Evolutionary conservation across 2,113 vertebrate genomes (phyloP), one percentile per base, ranked within the genome.

Genomic region (Ophthalmolycus amberensis): DNA sequence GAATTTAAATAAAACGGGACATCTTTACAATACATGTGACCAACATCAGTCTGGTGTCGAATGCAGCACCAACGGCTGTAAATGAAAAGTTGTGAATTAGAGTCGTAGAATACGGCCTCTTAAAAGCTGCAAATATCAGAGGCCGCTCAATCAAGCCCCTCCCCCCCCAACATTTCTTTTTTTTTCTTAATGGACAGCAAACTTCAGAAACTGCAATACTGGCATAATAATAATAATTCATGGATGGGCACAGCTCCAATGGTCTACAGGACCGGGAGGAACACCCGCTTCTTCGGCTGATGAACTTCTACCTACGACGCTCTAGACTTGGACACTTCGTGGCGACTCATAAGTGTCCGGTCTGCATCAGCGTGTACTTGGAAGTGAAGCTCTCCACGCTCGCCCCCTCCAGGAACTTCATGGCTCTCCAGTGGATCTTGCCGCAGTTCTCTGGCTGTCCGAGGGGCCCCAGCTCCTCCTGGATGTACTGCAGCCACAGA

Each of bases 391-490:
- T 86, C 90, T 99, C 97, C 90, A 97, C 96, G 16, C 94, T 85
- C 34, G 96, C 94, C 34, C 96, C 97, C 75, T 96, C 95, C 83
- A 99, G 81, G 71, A 95, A 94, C 93, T 97, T 98, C 97, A 98
- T 95, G 73, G 98, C 98, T 90, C 98, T 95, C 98, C 98, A 99
- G 91, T 99, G 96, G 88, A 99, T 96, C 88, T 94, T 96, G 59
- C 96, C 96, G 4, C 96, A 97, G 87, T 97, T 97, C 89, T 97
- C 95, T 6, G 96, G 95, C 90, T 95, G 97, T 11, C 98, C 98
- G 1, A 93, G 90, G 1, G 93, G 85, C 71, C 76, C 95, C 77
- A 96, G 87, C 89, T 99, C 98, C 80, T 97, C 97, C 88, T 94
- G 95, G 82, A 99, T 95, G 85, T 99, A 99, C 87, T 96, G 94